Percentiles rank a stretch among this genome's conserved stretches.
Evolutionary conservation across 2,113 vertebrate species (phyloP).

Genomic region (Ailuropoda melanoleuca): DNA sequence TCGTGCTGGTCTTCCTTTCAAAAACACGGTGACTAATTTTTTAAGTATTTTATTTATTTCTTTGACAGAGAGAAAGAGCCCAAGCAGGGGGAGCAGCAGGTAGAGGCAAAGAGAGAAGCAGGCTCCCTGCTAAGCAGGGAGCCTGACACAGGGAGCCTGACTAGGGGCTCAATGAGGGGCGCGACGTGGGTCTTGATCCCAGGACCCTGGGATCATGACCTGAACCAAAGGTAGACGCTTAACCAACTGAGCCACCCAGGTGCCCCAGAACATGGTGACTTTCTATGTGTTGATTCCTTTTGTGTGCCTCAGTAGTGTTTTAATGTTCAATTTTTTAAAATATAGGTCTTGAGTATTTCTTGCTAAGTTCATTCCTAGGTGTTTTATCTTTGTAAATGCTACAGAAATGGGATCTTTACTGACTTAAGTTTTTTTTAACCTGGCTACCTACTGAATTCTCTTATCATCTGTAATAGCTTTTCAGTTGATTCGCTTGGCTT

Average conservation of each 20-base stretch:
- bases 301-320: neutral
- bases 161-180: no score
- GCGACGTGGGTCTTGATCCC: neutral
- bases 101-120: neutral
- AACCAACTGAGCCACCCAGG: neutral
- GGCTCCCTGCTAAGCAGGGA: neutral
- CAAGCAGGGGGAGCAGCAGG: neutral
- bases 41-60: neutral
- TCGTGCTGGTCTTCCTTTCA: neutral
- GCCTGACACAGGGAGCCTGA: rapidly evolving
- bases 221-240: neutral
- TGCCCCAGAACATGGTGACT: neutral
- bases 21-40: neutral
- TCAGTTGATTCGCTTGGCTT: neutral
- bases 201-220: neutral
- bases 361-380: neutral
- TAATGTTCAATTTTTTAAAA: neutral
- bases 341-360: neutral
- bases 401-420: neutral
- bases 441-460: neutral
- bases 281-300: neutral
- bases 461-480: neutral
- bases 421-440: neutral
- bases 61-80: neutral
- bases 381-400: neutral